Evolutionary conservation across 1,140 invertebrate genomes (phyloP), one percentile per base, ranked within the genome.

Genomic region (Heliconius hewitsoni): DNA sequence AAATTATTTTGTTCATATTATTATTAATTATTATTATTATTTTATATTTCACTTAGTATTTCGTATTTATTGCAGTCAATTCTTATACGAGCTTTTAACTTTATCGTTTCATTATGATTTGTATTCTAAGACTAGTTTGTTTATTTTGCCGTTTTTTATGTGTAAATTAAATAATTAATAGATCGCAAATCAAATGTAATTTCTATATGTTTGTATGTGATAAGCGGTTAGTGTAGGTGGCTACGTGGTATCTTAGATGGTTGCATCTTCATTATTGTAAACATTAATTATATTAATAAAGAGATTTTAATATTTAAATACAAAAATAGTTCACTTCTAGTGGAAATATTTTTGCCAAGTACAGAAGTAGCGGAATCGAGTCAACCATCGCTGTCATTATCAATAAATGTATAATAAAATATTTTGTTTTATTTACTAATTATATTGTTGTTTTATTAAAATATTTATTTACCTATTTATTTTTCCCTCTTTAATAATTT

Each of bases 341-440:
- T 91, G 91, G 89, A 91, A 89, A 92, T 94, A 92, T 92, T 94
- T 94, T 93, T 93, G 91, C 91, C 91, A 90, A 93, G 91, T 94
- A 94, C 91, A 90, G 88, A 90, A 93, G 91, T 94, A 94, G 93
- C 91, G 88, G 89, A 91, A 90, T 93, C 84, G 86, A 93, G 92
- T 94, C 93, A 92, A 93, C 90, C 91, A 93, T 93, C 88, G 93
- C 93, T 94, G 90, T 94, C 93, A 94, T 93, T 93, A 93, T 93
- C 90, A 93, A 93, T 94, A 93, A 94, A 94, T 94, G 91, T 93
- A 94, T 91, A 89, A 92, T 93, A 93, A 92, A 93, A 86, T 86
- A 81, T 82, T 80, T 87, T 90, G 78, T 85, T 87, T 87, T 87
- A 77, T 81, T 81, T 81, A 72, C 55, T 74, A 74, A 74, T 74